Evolutionary conservation across 2,888 invertebrate genomes (phyloP), one percentile per base, ranked within the genome.

Genomic region (Dynastes grantii): DNA sequence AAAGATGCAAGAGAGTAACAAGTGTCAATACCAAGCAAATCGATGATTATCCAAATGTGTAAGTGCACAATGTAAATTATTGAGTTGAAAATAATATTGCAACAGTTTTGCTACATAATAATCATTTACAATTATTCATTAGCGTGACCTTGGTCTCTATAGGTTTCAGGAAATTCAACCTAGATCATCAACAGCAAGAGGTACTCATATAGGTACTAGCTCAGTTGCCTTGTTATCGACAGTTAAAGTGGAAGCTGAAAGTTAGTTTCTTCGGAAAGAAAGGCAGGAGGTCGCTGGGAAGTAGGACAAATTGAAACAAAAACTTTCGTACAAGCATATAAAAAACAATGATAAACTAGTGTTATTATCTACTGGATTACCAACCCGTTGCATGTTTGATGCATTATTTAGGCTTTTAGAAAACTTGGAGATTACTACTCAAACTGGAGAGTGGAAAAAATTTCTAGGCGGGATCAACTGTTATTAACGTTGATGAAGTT

Each of bases 401-500:
- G 2, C 27, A n/a, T 37, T 79, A 32, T 79, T 70, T 76, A 29
- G 37, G 67, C 51, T 63, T 81, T 55, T 75, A 80, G 22, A 22
- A 22, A 22, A 22, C 22, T 32, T 82, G 81, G 78, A 45, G 80
- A 82, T 75, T 16, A 49, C 11, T 40, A 70, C 11, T 82, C 81
- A 81, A 64, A 78, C 2, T 22, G 22, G 22, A 22, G 80, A 79
- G 4, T 8, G 77, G 68, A 79, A 76, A 6, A 49, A 80, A 22
- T 22, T 32, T 32, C 32, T 32, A 32, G 32, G 2, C 32, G 32
- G 4, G 32, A 82, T 78, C 82, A 82, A 55, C 22, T 82, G 0
- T 58, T 82, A n/a, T 75, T 82, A 67, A 79, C 81, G 9, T 68
- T 81, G 49, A 83, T 83, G 81, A 82, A 83, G 63, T 76, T 83